Evolutionary conservation across 1,140 invertebrate genomes (phyloP).

Genomic region (Chironomus tepperi): DNA sequence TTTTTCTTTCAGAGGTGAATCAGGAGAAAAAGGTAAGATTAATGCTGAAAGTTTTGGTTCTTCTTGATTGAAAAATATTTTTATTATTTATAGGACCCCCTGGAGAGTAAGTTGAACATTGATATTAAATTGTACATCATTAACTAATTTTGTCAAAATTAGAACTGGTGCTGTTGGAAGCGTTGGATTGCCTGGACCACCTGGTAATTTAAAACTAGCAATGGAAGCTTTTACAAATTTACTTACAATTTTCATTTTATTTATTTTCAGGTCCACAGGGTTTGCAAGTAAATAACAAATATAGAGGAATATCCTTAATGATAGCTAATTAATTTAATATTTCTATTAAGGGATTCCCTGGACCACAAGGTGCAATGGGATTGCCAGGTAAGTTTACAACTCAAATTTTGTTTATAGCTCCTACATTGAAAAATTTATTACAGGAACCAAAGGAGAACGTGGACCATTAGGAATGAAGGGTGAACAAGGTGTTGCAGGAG

Average conservation of each 20-base stretch:
- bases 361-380: conserved; percentile 49
- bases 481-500: conserved; percentile 59
- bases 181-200: conserved; percentile 59
- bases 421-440: conserved; percentile 55
- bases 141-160: not conserved
- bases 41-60: too few relatives aligned
- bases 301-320: conserved; percentile 56
- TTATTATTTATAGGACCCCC: not conserved
- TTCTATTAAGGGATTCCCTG: conserved; percentile 56
- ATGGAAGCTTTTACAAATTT: too few relatives aligned
- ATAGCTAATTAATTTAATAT: conserved; percentile 51
- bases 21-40: conserved; percentile 53
- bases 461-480: conserved; percentile 60
- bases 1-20: conserved; percentile 49
- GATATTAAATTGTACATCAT: too few relatives aligned
- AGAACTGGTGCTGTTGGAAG: not conserved
- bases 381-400: conserved; percentile 45
- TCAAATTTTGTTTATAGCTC: too few relatives aligned
- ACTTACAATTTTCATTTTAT: too few relatives aligned
- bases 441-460: conserved; percentile 64
- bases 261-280: conserved; percentile 51
- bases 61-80: too few relatives aligned
- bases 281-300: conserved; percentile 61
- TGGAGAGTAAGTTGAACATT: not conserved
- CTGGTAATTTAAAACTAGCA: conserved; percentile 57